A percentile compares a stretch with the other conserved stretches of the same genome.
These are phyloP conservation scores for Ophion costatus DNA, from an alignment of 2,888 invertebrate species.

Conservation along the genomic window DNA sequence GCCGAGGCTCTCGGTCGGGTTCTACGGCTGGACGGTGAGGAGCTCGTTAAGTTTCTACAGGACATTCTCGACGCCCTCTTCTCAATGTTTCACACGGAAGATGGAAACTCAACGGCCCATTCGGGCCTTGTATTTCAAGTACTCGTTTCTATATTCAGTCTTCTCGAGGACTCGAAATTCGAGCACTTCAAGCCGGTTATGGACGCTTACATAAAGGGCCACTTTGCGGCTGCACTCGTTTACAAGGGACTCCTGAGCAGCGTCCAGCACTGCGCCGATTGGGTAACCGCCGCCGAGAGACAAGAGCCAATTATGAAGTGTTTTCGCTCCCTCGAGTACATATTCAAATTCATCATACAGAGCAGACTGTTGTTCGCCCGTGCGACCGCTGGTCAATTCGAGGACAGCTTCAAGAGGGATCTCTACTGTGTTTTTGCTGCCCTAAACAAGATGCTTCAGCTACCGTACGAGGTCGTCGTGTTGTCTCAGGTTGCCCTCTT, in stretches of 20 bases:
- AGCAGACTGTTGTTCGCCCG: conserved; percentile 93
- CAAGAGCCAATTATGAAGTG: conserved; percentile 96
- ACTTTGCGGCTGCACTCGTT: conserved; percentile 97
- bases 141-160: conserved; percentile 95
- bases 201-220: conserved; percentile 96
- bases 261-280: conserved; percentile 95
- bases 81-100: conserved; percentile 96
- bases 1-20: conserved; percentile 94
- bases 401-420: conserved; percentile 93
- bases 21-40: conserved; percentile 92
- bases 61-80: conserved; percentile 97
- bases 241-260: conserved; percentile 96
- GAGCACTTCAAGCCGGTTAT: conserved; percentile 97
- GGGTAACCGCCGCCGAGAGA: conserved; percentile 93
- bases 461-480: conserved; percentile 90
- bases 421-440: conserved; percentile 92
- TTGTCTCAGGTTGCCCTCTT: conserved; percentile 93
- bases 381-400: conserved; percentile 94
- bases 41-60: conserved; percentile 96
- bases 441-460: conserved; percentile 90
- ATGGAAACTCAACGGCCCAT: conserved; percentile 94
- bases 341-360: conserved; percentile 96
- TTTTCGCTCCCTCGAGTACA: conserved; percentile 95
- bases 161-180: conserved; percentile 95
- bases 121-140: conserved; percentile 97